A percentile compares a stretch with the other conserved stretches of the same genome.
Evolutionary conservation across 2,888 invertebrate species (phyloP).

Genomic region (Acleris laterana): DNA sequence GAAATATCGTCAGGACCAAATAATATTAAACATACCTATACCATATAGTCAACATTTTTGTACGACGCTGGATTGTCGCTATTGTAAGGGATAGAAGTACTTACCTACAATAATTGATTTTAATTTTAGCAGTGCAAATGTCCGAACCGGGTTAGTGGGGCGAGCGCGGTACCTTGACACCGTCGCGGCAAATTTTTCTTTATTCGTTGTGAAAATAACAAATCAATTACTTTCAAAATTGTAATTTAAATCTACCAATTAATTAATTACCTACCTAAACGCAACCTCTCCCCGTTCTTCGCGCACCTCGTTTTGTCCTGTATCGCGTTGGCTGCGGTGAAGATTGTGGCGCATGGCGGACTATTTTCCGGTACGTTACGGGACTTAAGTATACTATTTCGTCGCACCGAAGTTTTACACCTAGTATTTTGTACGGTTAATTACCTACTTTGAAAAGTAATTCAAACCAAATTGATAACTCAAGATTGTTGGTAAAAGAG

Average conservation of each 20-base stretch:
- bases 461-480: too few species aligned
- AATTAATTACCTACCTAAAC: constrained; percentile 27
- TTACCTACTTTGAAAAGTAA: too few species aligned
- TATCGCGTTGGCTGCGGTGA: too few species aligned
- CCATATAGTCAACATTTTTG: background rate
- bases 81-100: background rate
- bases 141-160: constrained; percentile 57
- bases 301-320: too few species aligned
- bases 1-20: too few species aligned
- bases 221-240: constrained; percentile 43
- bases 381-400: too few species aligned
- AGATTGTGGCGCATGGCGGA: too few species aligned
- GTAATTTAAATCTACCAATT: constrained; percentile 20
- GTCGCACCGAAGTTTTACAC: too few species aligned
- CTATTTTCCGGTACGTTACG: too few species aligned
- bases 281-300: background rate
- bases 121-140: constrained; percentile 37
- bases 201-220: constrained; percentile 41
- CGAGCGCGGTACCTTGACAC: constrained; percentile 64
- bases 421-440: too few species aligned
- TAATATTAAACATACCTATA: too few species aligned
- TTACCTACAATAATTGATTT: constrained; percentile 6
- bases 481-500: too few species aligned
- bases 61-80: background rate
- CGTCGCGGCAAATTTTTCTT: constrained; percentile 39